Evolutionary conservation across 2,888 invertebrate species (phyloP).

Genomic region (Oligia fasciuncula): DNA sequence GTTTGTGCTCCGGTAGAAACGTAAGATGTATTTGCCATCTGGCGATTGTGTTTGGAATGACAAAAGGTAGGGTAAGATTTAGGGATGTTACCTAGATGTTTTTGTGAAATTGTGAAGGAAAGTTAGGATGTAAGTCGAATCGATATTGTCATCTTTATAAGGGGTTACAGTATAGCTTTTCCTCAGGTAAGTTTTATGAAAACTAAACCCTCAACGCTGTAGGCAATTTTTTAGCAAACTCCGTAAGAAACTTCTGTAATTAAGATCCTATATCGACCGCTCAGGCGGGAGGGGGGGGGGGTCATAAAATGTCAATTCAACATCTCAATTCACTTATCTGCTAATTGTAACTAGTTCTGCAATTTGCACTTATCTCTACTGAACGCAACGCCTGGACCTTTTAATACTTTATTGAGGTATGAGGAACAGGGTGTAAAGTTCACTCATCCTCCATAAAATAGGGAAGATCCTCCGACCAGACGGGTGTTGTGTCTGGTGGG

Average conservation of each 20-base stretch:
- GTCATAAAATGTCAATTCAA: too few relatives aligned
- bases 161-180: background rate
- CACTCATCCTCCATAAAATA: too few relatives aligned
- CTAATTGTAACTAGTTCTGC: background rate
- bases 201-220: background rate
- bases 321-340: background rate
- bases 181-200: background rate
- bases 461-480: too few relatives aligned
- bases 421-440: too few relatives aligned
- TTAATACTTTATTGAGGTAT: background rate
- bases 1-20: constrained; percentile 25
- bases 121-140: background rate
- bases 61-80: background rate
- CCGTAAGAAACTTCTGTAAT: background rate
- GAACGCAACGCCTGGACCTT: background rate
- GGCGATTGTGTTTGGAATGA: constrained; percentile 16
- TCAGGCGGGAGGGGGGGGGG: too few relatives aligned
- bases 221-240: background rate
- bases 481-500: too few relatives aligned
- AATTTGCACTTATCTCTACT: background rate
- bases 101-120: background rate
- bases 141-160: background rate
- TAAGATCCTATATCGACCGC: background rate
- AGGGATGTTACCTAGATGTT: background rate
- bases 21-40: constrained; percentile 33